Percentiles rank a stretch among this genome's conserved stretches.
These are phyloP conservation scores for Rhipidura dahli DNA, from an alignment of 2,113 vertebrate genomes.

Conservation along the genomic window DNA sequence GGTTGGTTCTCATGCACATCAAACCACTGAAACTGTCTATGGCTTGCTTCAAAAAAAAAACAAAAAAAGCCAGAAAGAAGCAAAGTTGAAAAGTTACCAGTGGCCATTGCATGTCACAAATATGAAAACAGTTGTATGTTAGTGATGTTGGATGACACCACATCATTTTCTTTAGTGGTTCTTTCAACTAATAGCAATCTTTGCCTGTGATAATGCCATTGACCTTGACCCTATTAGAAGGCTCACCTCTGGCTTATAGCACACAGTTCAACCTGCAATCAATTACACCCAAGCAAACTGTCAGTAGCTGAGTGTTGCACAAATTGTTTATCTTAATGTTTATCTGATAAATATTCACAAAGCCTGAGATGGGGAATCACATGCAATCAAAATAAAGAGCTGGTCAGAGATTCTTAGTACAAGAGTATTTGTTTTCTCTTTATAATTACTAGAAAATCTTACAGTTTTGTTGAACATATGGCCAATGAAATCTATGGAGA, in stretches of 20 bases:
- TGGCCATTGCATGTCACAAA: background rate
- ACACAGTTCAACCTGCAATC: background rate
- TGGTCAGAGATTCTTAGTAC: background rate
- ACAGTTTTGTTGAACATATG: background rate
- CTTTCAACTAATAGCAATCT: background rate
- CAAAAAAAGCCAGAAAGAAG: background rate
- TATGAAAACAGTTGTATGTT: background rate
- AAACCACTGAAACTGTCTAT: background rate
- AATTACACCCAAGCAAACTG: background rate
- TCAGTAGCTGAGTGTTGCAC: background rate
- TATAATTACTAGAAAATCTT: background rate
- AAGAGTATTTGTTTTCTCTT: slow-evolving; percentile 9
- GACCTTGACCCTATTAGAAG: background rate
- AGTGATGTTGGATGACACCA: background rate
- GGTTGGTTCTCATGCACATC: background rate
- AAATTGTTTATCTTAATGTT: background rate
- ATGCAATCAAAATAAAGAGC: background rate
- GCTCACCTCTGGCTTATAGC: background rate
- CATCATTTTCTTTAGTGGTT: background rate
- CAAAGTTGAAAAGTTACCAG: background rate
- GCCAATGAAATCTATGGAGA: slow-evolving; percentile 3
- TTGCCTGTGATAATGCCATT: background rate
- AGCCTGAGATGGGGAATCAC: background rate
- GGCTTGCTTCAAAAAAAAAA: background rate
- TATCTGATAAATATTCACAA: slow-evolving; percentile 19